These are phyloP conservation scores for Metopolophium dirhodum DNA, from an alignment of 1,140 invertebrate species.

Conservation along the genomic window DNA sequence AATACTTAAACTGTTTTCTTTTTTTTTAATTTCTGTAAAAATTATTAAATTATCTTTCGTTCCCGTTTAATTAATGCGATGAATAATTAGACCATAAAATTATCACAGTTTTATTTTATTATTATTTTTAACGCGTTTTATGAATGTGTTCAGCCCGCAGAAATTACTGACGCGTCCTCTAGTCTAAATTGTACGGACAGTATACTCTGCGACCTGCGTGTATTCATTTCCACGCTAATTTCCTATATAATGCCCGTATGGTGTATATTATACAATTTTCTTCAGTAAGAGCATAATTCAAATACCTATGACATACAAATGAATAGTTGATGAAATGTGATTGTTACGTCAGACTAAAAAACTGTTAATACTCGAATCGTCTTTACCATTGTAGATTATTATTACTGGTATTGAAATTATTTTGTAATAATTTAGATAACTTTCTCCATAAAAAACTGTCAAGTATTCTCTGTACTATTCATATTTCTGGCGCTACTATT, in stretches of 20 bases:
- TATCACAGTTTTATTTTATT: not conserved
- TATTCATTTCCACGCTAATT: constrained; percentile 30
- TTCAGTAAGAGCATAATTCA: not conserved
- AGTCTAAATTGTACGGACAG: not conserved
- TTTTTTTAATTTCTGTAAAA: not conserved
- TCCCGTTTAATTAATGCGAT: not conserved
- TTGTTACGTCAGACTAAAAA: not conserved
- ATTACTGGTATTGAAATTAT: constrained; percentile 15
- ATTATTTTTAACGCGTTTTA: constrained; percentile 29
- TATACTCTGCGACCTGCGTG: not conserved
- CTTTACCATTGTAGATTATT: not conserved
- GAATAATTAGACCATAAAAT: constrained; percentile 47
- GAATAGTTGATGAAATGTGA: not conserved
- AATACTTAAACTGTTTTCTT: constrained; percentile 22
- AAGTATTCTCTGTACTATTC: not conserved
- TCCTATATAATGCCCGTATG: not conserved
- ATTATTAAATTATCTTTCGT: constrained; percentile 28
- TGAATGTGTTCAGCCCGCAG: not conserved
- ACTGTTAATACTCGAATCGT: constrained; percentile 13
- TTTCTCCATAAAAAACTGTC: constrained; percentile 29
- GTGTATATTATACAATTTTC: constrained; percentile 18
- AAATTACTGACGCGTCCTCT: constrained; percentile 41
- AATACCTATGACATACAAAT: not conserved
- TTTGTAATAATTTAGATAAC: constrained; percentile 12
- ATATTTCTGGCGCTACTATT: not conserved